Evolutionary conservation across 2,113 vertebrate species (phyloP), one percentile per base, ranked within the genome.

Genomic region (Maylandia zebra): DNA sequence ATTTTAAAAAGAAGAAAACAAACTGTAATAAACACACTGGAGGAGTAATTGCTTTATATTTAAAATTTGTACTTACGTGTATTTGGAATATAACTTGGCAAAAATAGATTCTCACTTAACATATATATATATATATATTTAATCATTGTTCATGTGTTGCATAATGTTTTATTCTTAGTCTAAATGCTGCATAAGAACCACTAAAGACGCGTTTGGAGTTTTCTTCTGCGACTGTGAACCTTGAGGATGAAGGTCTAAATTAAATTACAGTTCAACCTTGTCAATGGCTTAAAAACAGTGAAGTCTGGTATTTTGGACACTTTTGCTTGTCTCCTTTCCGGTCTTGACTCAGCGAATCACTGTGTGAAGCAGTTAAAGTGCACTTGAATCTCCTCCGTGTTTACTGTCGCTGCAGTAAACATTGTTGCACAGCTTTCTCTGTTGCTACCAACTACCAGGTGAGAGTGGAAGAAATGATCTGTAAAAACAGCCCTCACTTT

Each of bases 101-200:
- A 66, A 66, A 66, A 3, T 36, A 38, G 61, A 38, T 66, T 38
- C 6, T 0, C 32, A 5, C 61, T 66, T 66, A 66, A 64, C 30
- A 7, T 4, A 0, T 11, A 64, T 34, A 30, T 30, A 61, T 61
- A 32, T 61, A 34, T 27, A 7, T 10, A 34, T 64, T 1, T 61
- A 61, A 61, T 61, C 17, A 12, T 36, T 0, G 32, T 64, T 64
- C 13, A 1, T 36, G 32, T 64, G 6, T 66, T n/a, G 19, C 34
- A 0, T 66, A 38, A 66, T 38, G 8, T 0, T 76, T 76, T 74
- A 38, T 30, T 30, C 22, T 45, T 17, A 17, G 22, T 30, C 8
- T 45, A 45, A 17, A 27, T 74, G 41, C 14, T 48, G 69, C 22
- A 11, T 74, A 30, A 48, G 69, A 74, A 74, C 0, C 69, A 74